Evolutionary conservation across 1,140 invertebrate species (phyloP).

Genomic region (Meloidogyne floridensis): DNA sequence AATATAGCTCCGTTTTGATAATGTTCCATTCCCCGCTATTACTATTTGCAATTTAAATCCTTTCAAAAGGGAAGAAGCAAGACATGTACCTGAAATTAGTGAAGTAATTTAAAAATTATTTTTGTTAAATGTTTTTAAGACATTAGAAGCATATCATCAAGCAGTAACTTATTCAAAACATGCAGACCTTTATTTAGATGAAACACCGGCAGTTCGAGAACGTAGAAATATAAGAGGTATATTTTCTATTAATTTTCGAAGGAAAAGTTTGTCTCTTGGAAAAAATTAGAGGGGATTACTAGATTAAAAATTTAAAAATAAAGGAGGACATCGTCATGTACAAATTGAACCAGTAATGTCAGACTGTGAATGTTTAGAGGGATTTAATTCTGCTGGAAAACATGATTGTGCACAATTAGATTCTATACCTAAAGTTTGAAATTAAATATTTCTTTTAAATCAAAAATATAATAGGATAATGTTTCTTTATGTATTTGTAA

Average conservation of each 20-base stretch:
- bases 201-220: constrained; percentile 2
- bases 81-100: constrained; percentile 59
- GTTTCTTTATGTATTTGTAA: constrained; percentile 62
- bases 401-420: constrained; percentile 57
- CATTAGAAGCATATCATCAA: constrained; percentile 62
- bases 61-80: constrained; percentile 60
- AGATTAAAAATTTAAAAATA: background rate
- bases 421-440: constrained; percentile 40
- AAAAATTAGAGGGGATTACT: no score
- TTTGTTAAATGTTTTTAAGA: constrained; percentile 28
- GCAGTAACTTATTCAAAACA: constrained; percentile 59
- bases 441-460: background rate
- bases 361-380: constrained; percentile 55
- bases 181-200: constrained; percentile 39
- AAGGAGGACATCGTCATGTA: constrained; percentile 60
- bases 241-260: background rate
- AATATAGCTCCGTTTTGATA: constrained; percentile 61
- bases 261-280: no score
- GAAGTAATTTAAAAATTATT: constrained; percentile 48
- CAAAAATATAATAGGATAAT: constrained; percentile 31
- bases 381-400: constrained; percentile 21
- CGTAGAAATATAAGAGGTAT: constrained; percentile 21
- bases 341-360: constrained; percentile 61
- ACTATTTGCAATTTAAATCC: constrained; percentile 63
- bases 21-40: constrained; percentile 58